Percentiles rank a stretch among this genome's conserved stretches.
Evolutionary conservation across 2,888 invertebrate species (phyloP).

Genomic region (Amphipoea oculea): DNA sequence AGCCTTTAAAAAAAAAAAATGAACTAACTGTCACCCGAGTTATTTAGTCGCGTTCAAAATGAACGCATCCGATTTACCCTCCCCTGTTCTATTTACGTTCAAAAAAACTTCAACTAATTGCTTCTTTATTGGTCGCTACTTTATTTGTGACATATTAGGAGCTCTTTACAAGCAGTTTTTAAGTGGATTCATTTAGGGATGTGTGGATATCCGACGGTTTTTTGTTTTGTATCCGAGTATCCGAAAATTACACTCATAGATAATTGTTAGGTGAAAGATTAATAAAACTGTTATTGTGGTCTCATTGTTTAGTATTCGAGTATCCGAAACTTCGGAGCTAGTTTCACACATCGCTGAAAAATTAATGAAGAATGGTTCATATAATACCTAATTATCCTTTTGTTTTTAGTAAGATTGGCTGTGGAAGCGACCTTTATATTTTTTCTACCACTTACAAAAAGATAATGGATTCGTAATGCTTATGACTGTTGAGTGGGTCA

Average conservation of each 20-base stretch:
- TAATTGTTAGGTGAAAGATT: too few relatives aligned
- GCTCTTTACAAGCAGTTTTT: slow-evolving; percentile 70
- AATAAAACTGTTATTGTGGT: too few relatives aligned
- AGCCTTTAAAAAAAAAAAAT: neutral
- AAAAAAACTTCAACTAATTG: slow-evolving; percentile 76
- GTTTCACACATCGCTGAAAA: neutral
- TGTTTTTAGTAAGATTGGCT: neutral
- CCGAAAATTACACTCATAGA: neutral
- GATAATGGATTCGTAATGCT: too few relatives aligned
- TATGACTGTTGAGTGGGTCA: too few relatives aligned
- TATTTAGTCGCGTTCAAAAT: slow-evolving; percentile 18
- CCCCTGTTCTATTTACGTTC: slow-evolving; percentile 67
- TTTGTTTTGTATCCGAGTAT: slow-evolving; percentile 26
- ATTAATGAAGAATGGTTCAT: neutral
- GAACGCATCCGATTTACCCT: slow-evolving; percentile 25
- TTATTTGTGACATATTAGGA: slow-evolving; percentile 77
- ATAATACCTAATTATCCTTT: neutral
- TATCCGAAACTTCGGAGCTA: neutral
- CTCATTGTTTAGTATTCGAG: slow-evolving; percentile 12
- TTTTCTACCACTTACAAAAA: too few relatives aligned
- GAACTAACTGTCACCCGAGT: neutral
- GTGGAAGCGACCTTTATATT: neutral
- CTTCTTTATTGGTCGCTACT: slow-evolving; percentile 74
- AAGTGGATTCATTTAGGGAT: slow-evolving; percentile 68
- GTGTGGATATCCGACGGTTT: slow-evolving; percentile 26